Base-by-base conservation (phyloP, 2,797 vertebrate species). In the Pseudotriccus pelzelni region DNA sequence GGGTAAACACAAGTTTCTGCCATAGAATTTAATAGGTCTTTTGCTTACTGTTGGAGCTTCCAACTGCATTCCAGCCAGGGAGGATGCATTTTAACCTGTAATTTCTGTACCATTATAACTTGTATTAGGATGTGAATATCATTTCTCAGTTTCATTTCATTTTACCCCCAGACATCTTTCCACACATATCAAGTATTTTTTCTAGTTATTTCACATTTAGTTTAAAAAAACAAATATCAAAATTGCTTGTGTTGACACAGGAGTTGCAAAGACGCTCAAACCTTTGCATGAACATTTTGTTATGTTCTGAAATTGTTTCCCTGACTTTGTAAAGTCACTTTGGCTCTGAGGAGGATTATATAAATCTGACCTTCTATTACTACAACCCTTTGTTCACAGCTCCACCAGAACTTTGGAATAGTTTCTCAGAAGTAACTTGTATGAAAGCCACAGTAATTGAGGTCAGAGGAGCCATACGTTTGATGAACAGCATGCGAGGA, bases 371-470 rank as follows among this genome's bases (percentile, higher is more conserved):
- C 21, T 78, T 76, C 44, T 44, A 58, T 78, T 93, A 89, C 77
- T 58, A 10, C 30, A 87, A 36, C 23, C 46, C 36, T 93, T 91
- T 90, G 34, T 91, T 93, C 56, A 37, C 60, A 82, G 49, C 28
- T 93, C 59, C 63, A 24, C 17, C 41, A 66, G 53, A 95, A 96
- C 43, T 94, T 82, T n/a, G 34, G 39, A 89, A 68, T 30, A 86
- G 76, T 64, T 84, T 92, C 87, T 97, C 81, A 92, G 78, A 95
- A 95, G 90, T 87, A 64, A 79, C 85, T 96, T 86, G 14, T 77
- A 36, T 85, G 87, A 81, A 52, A 62, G 36, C 46, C 21, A 6
- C 14, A 84, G 63, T 96, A 97, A 97, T 97, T 97, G 95, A 93
- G 97, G 96, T 97, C 94, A 94, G 70, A 91, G n/a, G 47, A 92